Evolutionary conservation across 2,113 vertebrate species (phyloP).

Genomic region (Malurus alboscapulatus): DNA sequence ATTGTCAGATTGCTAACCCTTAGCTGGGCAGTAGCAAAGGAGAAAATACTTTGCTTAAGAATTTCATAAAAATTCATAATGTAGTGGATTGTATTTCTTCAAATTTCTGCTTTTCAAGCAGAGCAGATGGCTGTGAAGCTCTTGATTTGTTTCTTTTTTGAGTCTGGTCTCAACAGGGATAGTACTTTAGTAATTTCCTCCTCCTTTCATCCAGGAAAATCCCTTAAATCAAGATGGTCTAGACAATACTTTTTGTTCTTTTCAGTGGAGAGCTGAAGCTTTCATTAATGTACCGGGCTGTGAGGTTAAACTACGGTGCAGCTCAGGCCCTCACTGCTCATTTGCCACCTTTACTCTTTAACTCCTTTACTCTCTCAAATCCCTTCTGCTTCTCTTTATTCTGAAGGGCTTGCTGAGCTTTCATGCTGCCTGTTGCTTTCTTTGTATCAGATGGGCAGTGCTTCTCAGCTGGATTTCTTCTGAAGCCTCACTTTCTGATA

Average conservation of each 20-base stretch:
- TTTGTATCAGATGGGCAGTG: background rate
- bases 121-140: background rate
- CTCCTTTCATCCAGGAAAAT: background rate
- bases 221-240: background rate
- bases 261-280: background rate
- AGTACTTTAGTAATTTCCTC: background rate
- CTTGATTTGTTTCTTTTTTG: background rate
- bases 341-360: background rate
- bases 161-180: background rate
- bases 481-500: background rate
- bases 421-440: background rate
- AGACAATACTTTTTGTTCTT: background rate
- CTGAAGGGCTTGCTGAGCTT: background rate
- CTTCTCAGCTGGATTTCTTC: background rate
- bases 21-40: background rate
- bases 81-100: background rate
- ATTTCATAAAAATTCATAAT: background rate
- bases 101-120: background rate
- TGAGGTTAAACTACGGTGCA: background rate
- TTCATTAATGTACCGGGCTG: background rate
- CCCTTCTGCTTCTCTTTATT: background rate
- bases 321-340: background rate
- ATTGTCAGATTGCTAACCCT: background rate
- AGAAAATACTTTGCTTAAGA: background rate
- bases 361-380: background rate